Percentiles rank a stretch among this genome's conserved stretches.
These are phyloP conservation scores for Myrmophylax atrothorax DNA, from an alignment of 2,113 vertebrate species.

Conservation along the genomic window DNA sequence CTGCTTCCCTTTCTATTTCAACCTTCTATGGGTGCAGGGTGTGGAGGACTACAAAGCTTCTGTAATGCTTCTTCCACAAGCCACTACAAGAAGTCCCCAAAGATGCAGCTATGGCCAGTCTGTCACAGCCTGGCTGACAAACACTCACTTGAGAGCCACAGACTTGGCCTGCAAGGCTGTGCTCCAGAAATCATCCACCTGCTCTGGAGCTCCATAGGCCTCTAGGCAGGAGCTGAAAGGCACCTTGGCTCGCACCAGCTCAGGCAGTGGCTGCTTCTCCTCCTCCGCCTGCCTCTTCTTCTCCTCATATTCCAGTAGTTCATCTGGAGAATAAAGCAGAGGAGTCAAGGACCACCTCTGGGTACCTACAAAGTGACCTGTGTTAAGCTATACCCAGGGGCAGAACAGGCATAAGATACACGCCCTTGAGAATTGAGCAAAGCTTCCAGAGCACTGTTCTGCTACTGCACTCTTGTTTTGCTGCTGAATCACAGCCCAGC, in stretches of 20 bases:
- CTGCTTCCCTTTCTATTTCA: background rate
- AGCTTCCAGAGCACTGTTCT: background rate
- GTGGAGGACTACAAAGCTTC: background rate
- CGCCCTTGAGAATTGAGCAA: background rate
- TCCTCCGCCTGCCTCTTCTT: constrained; percentile 89
- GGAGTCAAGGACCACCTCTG: background rate
- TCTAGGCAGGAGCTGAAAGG: constrained; percentile 95
- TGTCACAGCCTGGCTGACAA: background rate
- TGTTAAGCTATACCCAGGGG: background rate
- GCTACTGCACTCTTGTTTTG: background rate
- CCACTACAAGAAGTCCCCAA: background rate
- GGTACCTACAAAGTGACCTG: background rate
- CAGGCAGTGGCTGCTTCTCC: constrained; percentile 81
- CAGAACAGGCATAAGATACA: background rate
- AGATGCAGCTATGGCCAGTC: background rate
- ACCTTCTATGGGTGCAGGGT: background rate
- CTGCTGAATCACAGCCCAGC: background rate
- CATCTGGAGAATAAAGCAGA: constrained; percentile 78
- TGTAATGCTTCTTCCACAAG: background rate
- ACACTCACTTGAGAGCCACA: constrained; percentile 92
- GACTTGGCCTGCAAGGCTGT: constrained; percentile 96
- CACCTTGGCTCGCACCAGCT: constrained; percentile 90
- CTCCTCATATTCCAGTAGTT: constrained; percentile 92
- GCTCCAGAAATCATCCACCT: constrained; percentile 98
- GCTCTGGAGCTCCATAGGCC: constrained; percentile 92